A percentile compares a stretch with the other conserved stretches of the same genome.
Evolutionary conservation across 92 coral and sea anemone genomes (phyloP).

Genomic region (Ricordea florida): DNA sequence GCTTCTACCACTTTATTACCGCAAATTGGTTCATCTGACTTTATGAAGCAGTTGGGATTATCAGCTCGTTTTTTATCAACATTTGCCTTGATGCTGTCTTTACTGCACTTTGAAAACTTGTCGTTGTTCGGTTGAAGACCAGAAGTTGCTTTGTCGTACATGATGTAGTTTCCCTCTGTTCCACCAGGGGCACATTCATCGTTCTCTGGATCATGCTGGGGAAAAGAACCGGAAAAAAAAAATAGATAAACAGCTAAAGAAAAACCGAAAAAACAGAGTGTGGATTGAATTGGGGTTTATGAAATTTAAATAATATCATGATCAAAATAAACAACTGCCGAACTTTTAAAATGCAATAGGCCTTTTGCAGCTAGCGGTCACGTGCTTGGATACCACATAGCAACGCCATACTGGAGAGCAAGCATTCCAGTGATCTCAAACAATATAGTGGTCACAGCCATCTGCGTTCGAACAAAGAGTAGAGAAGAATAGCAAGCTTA

Average conservation of each 20-base stretch:
- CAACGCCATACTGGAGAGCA: too few relatives aligned
- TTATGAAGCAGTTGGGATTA: constrained; percentile 34
- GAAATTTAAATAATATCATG: too few relatives aligned
- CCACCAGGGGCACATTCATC: constrained; percentile 83
- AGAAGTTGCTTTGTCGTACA: constrained; percentile 94
- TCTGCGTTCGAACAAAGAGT: too few relatives aligned
- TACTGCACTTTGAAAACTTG: constrained; percentile 83
- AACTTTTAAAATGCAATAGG: too few relatives aligned
- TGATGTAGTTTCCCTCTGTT: constrained; percentile 80
- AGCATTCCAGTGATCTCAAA: too few relatives aligned
- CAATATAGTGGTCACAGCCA: too few relatives aligned
- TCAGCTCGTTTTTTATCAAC: constrained; percentile 61
- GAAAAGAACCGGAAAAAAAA: not conserved
- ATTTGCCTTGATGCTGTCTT: constrained; percentile 65
- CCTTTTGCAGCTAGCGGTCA: too few relatives aligned
- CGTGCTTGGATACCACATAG: too few relatives aligned
- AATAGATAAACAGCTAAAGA: not conserved
- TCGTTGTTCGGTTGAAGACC: constrained; percentile 85
- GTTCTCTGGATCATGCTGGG: constrained; percentile 83
- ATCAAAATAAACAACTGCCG: too few relatives aligned
- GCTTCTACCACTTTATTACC: constrained; percentile 83
- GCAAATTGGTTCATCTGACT: constrained; percentile 61
- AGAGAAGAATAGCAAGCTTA: too few relatives aligned
- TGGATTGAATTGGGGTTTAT: too few relatives aligned
- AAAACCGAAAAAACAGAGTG: too few relatives aligned